These are phyloP conservation scores for Volucella inflata DNA, from an alignment of 2,888 invertebrate genomes.

Conservation along the genomic window DNA sequence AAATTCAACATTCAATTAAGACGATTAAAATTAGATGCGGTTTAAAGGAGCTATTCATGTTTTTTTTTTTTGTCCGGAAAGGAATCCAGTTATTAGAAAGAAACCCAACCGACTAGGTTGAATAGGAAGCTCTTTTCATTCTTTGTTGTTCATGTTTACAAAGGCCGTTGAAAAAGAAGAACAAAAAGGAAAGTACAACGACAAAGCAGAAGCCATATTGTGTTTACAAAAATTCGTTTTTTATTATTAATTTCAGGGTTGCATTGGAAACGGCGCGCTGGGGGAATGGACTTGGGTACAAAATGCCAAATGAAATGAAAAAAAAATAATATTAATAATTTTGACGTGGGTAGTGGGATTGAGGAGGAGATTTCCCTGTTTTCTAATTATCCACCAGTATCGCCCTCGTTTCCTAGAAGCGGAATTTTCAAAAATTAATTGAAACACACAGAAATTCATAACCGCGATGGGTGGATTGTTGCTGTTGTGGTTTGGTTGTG, in stretches of 20 bases:
- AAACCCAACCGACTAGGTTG: neutral
- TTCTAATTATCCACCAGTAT: neutral
- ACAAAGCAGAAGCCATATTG: conserved; percentile 24
- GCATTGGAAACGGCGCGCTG: neutral
- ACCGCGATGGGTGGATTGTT: neutral
- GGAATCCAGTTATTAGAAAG: conserved; percentile 27
- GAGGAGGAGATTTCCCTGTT: neutral
- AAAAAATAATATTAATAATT: too few species aligned
- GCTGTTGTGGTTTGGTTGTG: neutral
- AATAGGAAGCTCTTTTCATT: neutral
- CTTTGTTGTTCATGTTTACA: conserved; percentile 15
- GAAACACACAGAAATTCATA: neutral
- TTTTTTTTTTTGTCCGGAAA: neutral
- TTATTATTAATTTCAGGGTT: conserved; percentile 7
- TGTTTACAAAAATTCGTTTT: conserved; percentile 3
- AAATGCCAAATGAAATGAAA: conserved; percentile 20
- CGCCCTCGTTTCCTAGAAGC: too few species aligned
- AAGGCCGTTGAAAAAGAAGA: neutral
- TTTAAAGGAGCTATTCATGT: conserved; percentile 39
- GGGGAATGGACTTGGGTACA: conserved; percentile 5
- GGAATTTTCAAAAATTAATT: neutral
- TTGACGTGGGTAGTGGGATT: neutral
- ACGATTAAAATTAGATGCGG: conserved; percentile 67
- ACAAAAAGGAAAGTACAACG: neutral
- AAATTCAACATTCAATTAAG: conserved; percentile 60